Evolutionary conservation across 2,888 invertebrate species (phyloP), one percentile per base, ranked within the genome.

Genomic region (Platynereis dumerilii): DNA sequence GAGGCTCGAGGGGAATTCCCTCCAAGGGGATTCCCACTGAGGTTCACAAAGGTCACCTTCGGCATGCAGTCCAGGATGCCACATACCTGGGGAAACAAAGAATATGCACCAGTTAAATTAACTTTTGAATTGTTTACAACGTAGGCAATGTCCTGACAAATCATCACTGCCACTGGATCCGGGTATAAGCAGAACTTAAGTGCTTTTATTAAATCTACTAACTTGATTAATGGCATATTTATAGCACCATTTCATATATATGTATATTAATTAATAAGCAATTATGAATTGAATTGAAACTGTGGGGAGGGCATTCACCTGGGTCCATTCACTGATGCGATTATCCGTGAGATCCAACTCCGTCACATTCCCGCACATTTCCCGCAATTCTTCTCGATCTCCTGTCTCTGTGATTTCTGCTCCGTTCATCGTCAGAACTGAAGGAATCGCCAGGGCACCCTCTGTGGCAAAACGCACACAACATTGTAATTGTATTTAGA

Each of bases 61-160:
- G 95, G 95, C 88, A 94, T 92, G 81, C 92, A 91, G 79, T 91
- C 89, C 69, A 96, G 85, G 77, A 96, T 92, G 68, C 90, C 90
- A 81, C 94, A 91, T 27, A 96, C 90, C 91, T 92, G 80, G 28
- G 56, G 39, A 22, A 24, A 17, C n/a, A n/a, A n/a, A n/a, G n/a
- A n/a, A n/a, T n/a, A n/a, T n/a, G n/a, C n/a, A n/a, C n/a, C n/a
- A n/a, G n/a, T n/a, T n/a, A n/a, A n/a, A n/a, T n/a, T n/a, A n/a
- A n/a, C n/a, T n/a, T n/a, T n/a, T n/a, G n/a, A n/a, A n/a, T n/a
- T n/a, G n/a, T n/a, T n/a, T n/a, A n/a, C n/a, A n/a, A n/a, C n/a
- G n/a, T n/a, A n/a, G n/a, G n/a, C n/a, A n/a, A n/a, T n/a, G n/a
- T n/a, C n/a, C n/a, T n/a, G n/a, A n/a, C n/a, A n/a, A n/a, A n/a